Conservation (phyloP, 2,888 invertebrate species). For the Syritta pipiens region DNA sequence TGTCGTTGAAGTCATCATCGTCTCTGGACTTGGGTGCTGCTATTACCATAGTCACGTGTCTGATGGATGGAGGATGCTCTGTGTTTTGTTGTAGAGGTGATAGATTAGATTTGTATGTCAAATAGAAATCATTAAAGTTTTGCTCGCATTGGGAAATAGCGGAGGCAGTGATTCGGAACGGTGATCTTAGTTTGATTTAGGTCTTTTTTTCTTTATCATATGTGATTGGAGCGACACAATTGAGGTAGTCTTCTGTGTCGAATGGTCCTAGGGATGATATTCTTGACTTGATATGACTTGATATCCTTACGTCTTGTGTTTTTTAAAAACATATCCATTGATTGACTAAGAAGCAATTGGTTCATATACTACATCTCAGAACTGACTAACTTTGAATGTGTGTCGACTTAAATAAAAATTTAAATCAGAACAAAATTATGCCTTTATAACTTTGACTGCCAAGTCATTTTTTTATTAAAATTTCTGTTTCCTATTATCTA, state of each 20-base stretch:
- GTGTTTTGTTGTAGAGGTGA: neutral
- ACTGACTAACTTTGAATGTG: no score
- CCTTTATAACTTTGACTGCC: no score
- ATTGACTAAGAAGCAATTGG: no score
- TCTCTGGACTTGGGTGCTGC: neutral
- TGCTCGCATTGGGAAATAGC: constrained; percentile 4
- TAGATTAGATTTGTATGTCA: constrained; percentile 25
- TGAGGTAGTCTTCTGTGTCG: constrained; percentile 14
- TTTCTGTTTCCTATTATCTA: no score
- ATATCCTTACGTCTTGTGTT: no score
- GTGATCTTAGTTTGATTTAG: constrained; percentile 14
- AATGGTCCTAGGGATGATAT: constrained; percentile 15
- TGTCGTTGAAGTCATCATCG: neutral
- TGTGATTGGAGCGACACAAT: constrained; percentile 12
- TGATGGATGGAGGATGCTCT: constrained; percentile 19
- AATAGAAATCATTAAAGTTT: constrained; percentile 30
- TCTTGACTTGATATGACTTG: neutral
- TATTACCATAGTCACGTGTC: neutral
- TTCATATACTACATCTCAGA: no score
- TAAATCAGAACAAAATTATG: no score
- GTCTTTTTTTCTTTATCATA: neutral
- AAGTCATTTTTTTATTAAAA: no score
- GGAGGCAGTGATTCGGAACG: constrained; percentile 12
- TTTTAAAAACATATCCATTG: no score
- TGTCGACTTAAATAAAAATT: no score